Percentiles rank a stretch among this genome's conserved stretches.
phyloP scores from a whole-genome alignment of 2,888 invertebrate genomes.

The Eristalis intricaria region DNA sequence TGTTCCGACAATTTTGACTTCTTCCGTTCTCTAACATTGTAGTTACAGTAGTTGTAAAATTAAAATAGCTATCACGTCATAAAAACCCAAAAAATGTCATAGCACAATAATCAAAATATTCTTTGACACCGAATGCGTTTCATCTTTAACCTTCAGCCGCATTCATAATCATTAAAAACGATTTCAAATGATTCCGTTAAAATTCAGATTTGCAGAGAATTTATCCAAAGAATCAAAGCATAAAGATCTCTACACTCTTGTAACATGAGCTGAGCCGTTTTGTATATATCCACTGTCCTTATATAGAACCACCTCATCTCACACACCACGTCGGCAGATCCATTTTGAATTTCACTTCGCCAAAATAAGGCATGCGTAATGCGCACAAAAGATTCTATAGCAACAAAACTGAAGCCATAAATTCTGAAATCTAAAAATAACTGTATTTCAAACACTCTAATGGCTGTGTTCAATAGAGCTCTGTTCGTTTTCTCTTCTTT shows the following conservation, averaged over 20 bases:
- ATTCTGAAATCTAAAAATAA: conserved; percentile 61
- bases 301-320: conserved; percentile 57
- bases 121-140: not conserved
- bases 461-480: conserved; percentile 38
- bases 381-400: conserved; percentile 39
- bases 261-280: conserved; percentile 58
- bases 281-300: conserved; percentile 57
- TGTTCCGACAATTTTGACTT: too few relatives aligned
- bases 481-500: not conserved
- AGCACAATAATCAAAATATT: not conserved
- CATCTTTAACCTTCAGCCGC: conserved; percentile 40
- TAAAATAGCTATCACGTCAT: not conserved
- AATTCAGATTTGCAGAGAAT: not conserved
- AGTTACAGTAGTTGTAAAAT: not conserved
- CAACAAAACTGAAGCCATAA: not conserved
- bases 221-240: conserved; percentile 5
- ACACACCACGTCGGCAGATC: conserved; percentile 30
- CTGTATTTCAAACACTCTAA: conserved; percentile 32
- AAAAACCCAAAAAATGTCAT: not conserved
- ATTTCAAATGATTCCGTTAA: not conserved
- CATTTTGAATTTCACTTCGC: conserved; percentile 74
- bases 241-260: conserved; percentile 34
- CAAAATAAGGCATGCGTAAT: conserved; percentile 79
- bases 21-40: too few relatives aligned
- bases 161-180: conserved; percentile 1